Evolutionary conservation across 2,797 vertebrate species (phyloP).

Genomic region (Holocentrus rufus): DNA sequence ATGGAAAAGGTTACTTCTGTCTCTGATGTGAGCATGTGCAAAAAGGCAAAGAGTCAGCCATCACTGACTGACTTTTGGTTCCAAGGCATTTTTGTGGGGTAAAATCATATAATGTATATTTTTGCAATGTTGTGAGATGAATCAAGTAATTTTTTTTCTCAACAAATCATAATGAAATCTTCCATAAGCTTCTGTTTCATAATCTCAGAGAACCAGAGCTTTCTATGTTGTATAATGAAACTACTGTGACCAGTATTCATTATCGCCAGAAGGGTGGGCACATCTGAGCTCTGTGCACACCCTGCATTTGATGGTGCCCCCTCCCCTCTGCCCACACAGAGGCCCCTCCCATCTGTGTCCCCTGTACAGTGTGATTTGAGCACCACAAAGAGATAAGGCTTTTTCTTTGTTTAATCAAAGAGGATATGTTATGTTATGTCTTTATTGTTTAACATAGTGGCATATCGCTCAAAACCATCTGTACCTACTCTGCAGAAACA

Average conservation of each 20-base stretch:
- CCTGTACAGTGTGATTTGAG: neutral
- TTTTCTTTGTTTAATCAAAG: neutral
- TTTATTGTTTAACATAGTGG: neutral
- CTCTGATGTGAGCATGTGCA: no score
- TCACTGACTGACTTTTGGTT: no score
- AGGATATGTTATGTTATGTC: neutral
- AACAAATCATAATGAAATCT: neutral
- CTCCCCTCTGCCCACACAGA: conserved; percentile 51
- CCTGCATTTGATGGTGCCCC: conserved; percentile 41
- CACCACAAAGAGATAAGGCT: neutral
- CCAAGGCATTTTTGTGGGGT: neutral
- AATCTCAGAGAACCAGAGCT: conserved; percentile 34
- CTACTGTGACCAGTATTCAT: conserved; percentile 70
- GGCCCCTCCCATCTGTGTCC: conserved; percentile 14
- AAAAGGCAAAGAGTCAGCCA: no score
- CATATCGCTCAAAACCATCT: neutral
- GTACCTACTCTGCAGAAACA: neutral
- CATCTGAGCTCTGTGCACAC: conserved; percentile 41
- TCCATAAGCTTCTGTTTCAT: neutral
- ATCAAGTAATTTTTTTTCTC: neutral
- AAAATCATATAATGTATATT: neutral
- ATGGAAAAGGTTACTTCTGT: no score
- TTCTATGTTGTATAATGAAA: conserved; percentile 46
- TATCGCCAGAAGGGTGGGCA: conserved; percentile 55
- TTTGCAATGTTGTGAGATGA: neutral